phyloP scores from a whole-genome alignment of 2,888 invertebrate species.

The Tipula confusa region DNA sequence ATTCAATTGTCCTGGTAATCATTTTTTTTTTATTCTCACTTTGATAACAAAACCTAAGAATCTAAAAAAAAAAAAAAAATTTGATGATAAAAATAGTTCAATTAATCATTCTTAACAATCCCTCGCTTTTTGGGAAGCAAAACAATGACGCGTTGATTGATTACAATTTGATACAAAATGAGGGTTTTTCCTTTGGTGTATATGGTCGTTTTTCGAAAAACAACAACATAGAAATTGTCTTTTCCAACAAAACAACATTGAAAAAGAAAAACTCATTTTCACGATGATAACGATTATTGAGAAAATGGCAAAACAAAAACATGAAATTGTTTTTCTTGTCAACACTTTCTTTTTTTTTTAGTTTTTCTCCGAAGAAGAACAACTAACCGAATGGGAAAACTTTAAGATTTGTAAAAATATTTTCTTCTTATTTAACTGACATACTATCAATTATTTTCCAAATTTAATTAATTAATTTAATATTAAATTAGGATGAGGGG shows the following conservation, averaged over 20 bases:
- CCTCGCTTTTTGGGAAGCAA: background rate
- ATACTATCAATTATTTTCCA: background rate
- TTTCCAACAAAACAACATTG: background rate
- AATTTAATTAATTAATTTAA: background rate
- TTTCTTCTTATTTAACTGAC: background rate
- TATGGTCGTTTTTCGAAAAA: background rate
- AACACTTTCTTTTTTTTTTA: background rate
- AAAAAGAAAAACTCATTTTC: background rate
- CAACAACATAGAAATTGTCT: background rate
- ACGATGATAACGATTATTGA: background rate
- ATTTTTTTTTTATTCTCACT: background rate
- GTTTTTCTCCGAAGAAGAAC: background rate
- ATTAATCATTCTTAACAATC: conserved; percentile 25
- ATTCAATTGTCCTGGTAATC: background rate
- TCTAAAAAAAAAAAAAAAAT: background rate
- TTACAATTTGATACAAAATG: background rate
- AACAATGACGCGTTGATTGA: conserved; percentile 13
- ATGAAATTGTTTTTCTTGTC: background rate
- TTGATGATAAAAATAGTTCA: background rate
- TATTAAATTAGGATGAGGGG: no score
- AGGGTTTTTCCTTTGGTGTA: background rate
- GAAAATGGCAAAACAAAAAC: background rate
- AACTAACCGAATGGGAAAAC: background rate
- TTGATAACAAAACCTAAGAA: background rate
- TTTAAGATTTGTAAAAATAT: background rate